Evolutionary conservation across 2,797 vertebrate species (phyloP).

Genomic region (Cygnus olor): DNA sequence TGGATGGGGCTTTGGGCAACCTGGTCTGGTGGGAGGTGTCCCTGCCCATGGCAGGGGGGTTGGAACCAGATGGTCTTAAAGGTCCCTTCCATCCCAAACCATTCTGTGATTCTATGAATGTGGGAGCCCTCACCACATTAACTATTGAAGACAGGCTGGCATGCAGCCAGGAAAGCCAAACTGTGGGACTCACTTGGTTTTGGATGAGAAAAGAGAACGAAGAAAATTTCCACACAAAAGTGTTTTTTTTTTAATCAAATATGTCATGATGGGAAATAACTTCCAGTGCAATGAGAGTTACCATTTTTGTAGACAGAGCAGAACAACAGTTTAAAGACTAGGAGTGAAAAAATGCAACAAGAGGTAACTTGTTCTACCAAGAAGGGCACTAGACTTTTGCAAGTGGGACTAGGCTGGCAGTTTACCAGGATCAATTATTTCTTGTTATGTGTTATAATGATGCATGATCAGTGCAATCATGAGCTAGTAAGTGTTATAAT

Average conservation of each 20-base stretch:
- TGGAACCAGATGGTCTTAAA: too few relatives aligned
- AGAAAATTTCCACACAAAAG: background rate
- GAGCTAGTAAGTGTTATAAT: background rate
- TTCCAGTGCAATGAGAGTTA: background rate
- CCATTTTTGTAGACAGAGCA: background rate
- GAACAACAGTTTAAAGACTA: background rate
- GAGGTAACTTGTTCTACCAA: background rate
- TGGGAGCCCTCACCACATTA: rapidly evolving
- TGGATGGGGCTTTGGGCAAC: too few relatives aligned
- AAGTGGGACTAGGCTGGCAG: background rate
- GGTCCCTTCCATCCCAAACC: too few relatives aligned
- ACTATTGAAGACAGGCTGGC: background rate
- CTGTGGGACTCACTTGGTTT: background rate
- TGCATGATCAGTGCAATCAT: background rate
- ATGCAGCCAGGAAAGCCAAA: background rate
- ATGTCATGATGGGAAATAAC: background rate
- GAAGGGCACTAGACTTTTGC: background rate
- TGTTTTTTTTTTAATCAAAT: background rate
- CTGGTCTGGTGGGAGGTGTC: too few relatives aligned
- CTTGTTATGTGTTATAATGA: background rate
- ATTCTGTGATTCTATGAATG: background rate
- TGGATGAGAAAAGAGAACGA: background rate
- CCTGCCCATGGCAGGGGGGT: too few relatives aligned
- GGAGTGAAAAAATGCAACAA: background rate
- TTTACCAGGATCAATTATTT: background rate